Evolutionary conservation across 2,113 vertebrate genomes (phyloP), one percentile per base, ranked within the genome.

Genomic region (Panurus biarmicus): DNA sequence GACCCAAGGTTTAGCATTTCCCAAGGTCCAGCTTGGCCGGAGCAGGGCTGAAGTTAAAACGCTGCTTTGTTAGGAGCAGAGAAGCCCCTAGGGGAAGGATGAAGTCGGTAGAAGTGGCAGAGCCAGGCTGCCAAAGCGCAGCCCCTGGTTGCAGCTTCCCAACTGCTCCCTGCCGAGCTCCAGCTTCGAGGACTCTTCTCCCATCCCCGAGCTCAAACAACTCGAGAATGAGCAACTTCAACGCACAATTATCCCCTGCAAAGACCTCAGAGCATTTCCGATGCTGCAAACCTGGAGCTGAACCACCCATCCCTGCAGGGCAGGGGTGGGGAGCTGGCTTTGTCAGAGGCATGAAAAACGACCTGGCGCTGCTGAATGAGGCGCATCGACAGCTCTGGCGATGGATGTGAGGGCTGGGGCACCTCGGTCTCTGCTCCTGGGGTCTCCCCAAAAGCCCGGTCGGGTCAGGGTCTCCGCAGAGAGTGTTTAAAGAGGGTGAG

Each of bases 241-340:
- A 2, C 0, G 44, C 90, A 11, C n/a, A 4, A 3, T 54, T 35
- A 42, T 1, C 66, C 61, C 70, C 5, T 1, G 23, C 25, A 47
- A 21, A 66, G 28, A 56, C 40, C 48, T 2, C 2, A 8, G 40
- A 1, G 42, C 8, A 0, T 7, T 85, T 69, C 45, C 12, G 10
- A 12, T 2, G 14, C 2, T 0, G 18, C 10, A 5, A 57, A 67
- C 31, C 47, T 5, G 48, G 48, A 53, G 10, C 29, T 1, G 2
- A 72, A 7, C 3, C 31, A 16, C 5, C 54, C 72, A n/a, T 12
- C 6, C 1, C 60, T 5, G 60, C 51, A 9, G 47, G 48, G 35
- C 0, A 12, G 33, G 7, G 5, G 6, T 8, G 54, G 9, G 45
- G 62, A 74, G 40, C 40, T 7, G 69, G 22, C 42, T 58, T 33